These are phyloP conservation scores for Mormyrus iriodes DNA, from an alignment of 2,113 vertebrate species.

Conservation along the genomic window DNA sequence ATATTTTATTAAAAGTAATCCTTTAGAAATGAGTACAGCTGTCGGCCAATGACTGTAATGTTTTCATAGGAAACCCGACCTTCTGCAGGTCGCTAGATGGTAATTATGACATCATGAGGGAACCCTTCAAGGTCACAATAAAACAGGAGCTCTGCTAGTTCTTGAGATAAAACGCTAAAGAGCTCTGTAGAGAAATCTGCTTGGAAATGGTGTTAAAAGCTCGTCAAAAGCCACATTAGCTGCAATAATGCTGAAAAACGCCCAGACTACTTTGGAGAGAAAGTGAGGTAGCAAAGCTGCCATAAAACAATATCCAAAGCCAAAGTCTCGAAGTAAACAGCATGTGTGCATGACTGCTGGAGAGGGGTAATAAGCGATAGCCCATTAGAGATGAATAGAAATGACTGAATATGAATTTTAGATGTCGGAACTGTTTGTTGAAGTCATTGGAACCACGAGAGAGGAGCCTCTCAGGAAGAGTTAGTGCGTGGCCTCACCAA, in stretches of 20 bases:
- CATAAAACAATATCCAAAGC: neutral
- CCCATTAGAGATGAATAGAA: neutral
- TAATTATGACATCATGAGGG: neutral
- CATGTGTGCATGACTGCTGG: neutral
- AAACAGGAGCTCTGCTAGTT: neutral
- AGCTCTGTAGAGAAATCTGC: neutral
- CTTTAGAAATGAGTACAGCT: neutral
- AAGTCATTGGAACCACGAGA: neutral
- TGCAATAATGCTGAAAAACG: neutral
- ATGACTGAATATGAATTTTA: neutral
- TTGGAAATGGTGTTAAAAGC: neutral
- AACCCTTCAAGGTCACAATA: neutral
- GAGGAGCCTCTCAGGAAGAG: slow-evolving; percentile 30
- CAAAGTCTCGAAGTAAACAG: neutral
- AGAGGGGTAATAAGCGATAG: neutral
- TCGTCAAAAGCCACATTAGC: neutral
- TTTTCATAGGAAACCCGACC: neutral
- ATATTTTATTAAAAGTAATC: neutral
- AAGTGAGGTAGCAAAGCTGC: neutral
- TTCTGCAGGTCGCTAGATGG: neutral
- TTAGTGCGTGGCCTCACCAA: slow-evolving; percentile 34
- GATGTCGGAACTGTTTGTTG: neutral
- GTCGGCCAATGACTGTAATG: neutral
- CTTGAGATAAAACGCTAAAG: neutral
- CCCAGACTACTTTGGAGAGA: neutral